These are phyloP conservation scores for Junonia oenone DNA, from an alignment of 2,888 invertebrate species.

Conservation along the genomic window DNA sequence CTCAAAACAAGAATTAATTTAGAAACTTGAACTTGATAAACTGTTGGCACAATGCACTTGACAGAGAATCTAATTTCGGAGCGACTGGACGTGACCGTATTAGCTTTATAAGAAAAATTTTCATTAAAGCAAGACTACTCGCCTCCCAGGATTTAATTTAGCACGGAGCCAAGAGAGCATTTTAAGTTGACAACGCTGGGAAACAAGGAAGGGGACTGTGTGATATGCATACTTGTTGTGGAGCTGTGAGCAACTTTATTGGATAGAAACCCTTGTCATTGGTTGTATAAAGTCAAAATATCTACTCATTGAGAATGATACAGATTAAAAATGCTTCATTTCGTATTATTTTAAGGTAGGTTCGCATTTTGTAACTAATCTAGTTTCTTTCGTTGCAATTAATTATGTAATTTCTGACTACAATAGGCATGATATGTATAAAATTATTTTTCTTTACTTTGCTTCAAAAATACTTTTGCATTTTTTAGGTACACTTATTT, in stretches of 20 bases:
- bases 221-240: not conserved
- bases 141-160: constrained; percentile 17
- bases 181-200: constrained; percentile 9
- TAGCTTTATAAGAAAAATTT: constrained; percentile 19
- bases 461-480: too few relatives aligned
- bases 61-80: constrained; percentile 20
- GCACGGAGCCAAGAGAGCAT: constrained; percentile 6
- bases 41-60: constrained; percentile 17
- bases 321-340: not conserved
- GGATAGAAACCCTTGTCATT: not conserved
- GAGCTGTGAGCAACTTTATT: not conserved
- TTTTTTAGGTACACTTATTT: too few relatives aligned
- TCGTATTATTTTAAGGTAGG: too few relatives aligned
- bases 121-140: constrained; percentile 19
- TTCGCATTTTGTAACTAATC: too few relatives aligned
- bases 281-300: not conserved
- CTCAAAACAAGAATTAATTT: not conserved
- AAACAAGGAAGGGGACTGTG: not conserved
- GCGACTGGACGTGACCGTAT: constrained; percentile 20
- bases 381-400: too few relatives aligned
- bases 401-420: too few relatives aligned
- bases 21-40: constrained; percentile 1
- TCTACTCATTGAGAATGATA: not conserved
- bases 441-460: too few relatives aligned
- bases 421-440: too few relatives aligned